These are phyloP conservation scores for Ectemnius lituratus DNA, from an alignment of 2,888 invertebrate genomes.

Conservation along the genomic window DNA sequence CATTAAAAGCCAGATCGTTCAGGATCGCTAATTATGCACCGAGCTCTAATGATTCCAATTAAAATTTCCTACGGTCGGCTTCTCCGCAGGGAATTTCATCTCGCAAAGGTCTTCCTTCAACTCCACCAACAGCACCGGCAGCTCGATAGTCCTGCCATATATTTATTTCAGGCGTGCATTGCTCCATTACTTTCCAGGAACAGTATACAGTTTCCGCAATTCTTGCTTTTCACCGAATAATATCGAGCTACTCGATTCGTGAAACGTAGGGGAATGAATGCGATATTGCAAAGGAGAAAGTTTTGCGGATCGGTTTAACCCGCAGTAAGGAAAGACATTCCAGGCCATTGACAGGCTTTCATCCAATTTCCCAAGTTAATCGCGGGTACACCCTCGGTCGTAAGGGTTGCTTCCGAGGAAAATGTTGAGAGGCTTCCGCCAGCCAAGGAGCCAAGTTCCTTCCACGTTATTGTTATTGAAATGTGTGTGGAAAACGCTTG, in stretches of 20 bases:
- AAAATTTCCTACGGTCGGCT: slow-evolving; percentile 54
- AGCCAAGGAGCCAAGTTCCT: slow-evolving; percentile 31
- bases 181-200: too few species aligned
- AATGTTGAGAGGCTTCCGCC: not conserved
- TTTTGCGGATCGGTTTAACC: too few species aligned
- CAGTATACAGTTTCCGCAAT: too few species aligned
- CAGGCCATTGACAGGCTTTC: slow-evolving; percentile 25
- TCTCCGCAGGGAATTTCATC: slow-evolving; percentile 46
- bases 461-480: slow-evolving; percentile 67
- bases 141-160: not conserved
- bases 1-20: slow-evolving; percentile 60
- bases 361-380: slow-evolving; percentile 40
- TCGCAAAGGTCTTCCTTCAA: slow-evolving; percentile 23
- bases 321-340: slow-evolving; percentile 3
- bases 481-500: slow-evolving; percentile 54
- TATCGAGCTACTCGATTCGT: too few species aligned
- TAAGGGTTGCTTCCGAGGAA: not conserved
- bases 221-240: too few species aligned
- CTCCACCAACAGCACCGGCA: not conserved
- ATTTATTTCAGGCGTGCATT: slow-evolving; percentile 17
- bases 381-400: slow-evolving; percentile 1
- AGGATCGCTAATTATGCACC: slow-evolving; percentile 61
- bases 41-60: slow-evolving; percentile 60
- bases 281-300: too few species aligned
- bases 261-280: too few species aligned